These are phyloP conservation scores for Podarcis cretensis DNA, from an alignment of 2,113 vertebrate genomes.

Conservation along the genomic window DNA sequence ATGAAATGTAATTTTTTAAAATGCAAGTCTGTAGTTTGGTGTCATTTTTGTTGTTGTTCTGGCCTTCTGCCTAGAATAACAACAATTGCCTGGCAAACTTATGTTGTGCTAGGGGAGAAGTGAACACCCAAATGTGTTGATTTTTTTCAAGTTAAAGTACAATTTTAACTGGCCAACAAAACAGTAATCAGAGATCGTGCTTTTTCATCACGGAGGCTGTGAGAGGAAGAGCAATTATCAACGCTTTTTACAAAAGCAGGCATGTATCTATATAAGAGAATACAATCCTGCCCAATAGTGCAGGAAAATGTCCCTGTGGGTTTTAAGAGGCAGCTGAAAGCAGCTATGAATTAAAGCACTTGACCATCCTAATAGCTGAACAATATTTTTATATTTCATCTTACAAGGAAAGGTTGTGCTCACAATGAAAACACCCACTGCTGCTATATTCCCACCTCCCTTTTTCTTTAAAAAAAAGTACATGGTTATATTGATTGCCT, in stretches of 20 bases:
- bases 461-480: too few species aligned
- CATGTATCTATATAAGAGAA: neutral
- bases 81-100: neutral
- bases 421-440: neutral
- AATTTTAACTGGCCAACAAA: neutral
- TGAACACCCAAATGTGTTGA: neutral
- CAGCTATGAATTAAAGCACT: neutral
- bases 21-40: neutral
- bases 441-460: neutral
- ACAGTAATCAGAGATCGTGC: neutral
- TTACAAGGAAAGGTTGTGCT: neutral
- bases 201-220: neutral
- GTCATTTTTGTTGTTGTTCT: neutral
- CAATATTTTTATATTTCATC: neutral
- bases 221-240: neutral
- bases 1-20: neutral
- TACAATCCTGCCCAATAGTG: neutral
- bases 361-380: neutral
- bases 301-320: neutral
- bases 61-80: neutral
- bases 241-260: neutral
- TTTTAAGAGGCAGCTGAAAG: neutral
- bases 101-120: neutral
- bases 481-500: neutral
- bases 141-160: neutral